Conservation (phyloP, 2,797 vertebrate species). For the Lepus townsendii region DNA sequence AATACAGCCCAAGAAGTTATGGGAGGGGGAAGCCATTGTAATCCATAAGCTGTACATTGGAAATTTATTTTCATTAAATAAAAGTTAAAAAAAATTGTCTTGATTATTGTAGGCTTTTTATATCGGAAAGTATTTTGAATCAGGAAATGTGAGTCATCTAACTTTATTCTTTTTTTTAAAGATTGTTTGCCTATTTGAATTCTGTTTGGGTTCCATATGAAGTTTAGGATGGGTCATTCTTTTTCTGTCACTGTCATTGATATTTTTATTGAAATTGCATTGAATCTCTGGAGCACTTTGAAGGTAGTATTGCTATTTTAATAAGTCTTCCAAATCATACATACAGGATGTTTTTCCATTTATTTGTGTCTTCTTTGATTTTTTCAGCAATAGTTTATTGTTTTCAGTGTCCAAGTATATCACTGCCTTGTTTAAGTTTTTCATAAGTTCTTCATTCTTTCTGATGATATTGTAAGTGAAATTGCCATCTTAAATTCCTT, state of each 20-base stretch:
- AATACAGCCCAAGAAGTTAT: too few species aligned
- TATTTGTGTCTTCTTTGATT: constrained; percentile 27
- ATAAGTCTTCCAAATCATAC: not conserved
- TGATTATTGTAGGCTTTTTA: not conserved
- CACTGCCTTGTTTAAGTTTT: constrained; percentile 5
- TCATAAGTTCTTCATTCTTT: not conserved
- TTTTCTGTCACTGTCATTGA: not conserved
- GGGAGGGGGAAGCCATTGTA: too few species aligned
- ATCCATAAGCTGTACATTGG: too few species aligned
- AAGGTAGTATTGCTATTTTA: not conserved
- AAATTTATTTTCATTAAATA: too few species aligned
- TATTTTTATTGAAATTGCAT: not conserved
- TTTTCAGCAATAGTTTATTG: not conserved
- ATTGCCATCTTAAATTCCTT: constrained; percentile 50
- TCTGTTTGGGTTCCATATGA: constrained; percentile 8
- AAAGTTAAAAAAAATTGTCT: not conserved
- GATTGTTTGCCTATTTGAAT: not conserved
- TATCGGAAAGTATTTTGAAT: constrained; percentile 24
- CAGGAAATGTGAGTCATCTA: not conserved
- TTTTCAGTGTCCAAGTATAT: not conserved
- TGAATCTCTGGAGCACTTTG: constrained; percentile 35
- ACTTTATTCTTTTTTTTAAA: not conserved
- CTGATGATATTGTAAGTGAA: not conserved
- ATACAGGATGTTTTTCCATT: not conserved
- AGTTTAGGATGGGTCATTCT: constrained; percentile 44